Conservation (phyloP, 2,113 vertebrate genomes). For the Theristicus caerulescens region DNA sequence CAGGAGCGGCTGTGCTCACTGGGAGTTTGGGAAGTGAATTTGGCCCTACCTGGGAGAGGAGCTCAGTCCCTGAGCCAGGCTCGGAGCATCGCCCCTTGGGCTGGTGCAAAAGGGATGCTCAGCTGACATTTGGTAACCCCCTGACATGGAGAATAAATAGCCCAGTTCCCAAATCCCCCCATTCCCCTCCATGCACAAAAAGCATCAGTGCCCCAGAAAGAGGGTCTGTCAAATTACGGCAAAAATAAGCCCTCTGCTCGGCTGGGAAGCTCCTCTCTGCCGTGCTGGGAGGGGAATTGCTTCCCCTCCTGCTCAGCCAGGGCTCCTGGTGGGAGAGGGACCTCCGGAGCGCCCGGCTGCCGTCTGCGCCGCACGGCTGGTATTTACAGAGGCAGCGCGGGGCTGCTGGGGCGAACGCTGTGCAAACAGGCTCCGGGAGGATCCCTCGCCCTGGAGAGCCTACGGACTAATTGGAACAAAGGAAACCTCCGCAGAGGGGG, state of each 20-base stretch:
- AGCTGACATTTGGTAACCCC: not conserved
- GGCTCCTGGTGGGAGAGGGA: not conserved
- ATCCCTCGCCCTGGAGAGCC: not conserved
- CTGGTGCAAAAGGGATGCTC: not conserved
- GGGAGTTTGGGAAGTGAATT: not conserved
- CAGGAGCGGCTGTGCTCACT: not conserved
- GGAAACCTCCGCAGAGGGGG: not conserved
- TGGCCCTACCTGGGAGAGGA: not conserved
- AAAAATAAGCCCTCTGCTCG: not conserved
- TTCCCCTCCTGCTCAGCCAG: not conserved
- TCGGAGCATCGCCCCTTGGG: not conserved
- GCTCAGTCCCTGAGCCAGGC: not conserved
- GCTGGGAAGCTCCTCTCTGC: not conserved
- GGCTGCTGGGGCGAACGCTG: slow-evolving; percentile 45
- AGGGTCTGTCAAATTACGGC: not conserved
- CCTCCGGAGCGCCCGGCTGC: not conserved
- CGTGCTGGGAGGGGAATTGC: not conserved
- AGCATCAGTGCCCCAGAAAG: not conserved
- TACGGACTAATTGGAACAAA: not conserved
- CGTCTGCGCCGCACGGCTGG: not conserved
- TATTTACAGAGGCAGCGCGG: slow-evolving; percentile 38
- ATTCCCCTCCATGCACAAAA: rapidly evolving
- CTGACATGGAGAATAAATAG: not conserved
- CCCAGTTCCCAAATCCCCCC: not conserved
- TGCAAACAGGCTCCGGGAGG: slow-evolving; percentile 28